A percentile compares a stretch with the other conserved stretches of the same genome.
phyloP scores from a whole-genome alignment of 2,113 vertebrate genomes.

The Apodemus sylvaticus region DNA sequence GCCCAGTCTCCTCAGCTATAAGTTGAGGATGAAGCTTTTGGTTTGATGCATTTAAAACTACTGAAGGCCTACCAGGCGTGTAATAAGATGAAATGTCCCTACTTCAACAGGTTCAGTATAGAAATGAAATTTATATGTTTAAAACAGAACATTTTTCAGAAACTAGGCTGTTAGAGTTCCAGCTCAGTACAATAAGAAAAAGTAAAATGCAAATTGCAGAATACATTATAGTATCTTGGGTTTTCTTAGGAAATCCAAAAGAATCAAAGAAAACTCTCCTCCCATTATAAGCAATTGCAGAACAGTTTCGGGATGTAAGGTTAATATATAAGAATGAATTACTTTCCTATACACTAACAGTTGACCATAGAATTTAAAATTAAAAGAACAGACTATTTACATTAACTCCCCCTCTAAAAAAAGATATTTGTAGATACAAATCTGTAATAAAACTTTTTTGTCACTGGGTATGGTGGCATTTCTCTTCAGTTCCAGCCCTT shows the following conservation, averaged over 20 bases:
- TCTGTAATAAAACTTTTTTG: neutral
- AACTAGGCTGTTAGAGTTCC: neutral
- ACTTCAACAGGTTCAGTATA: neutral
- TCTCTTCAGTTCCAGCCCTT: neutral
- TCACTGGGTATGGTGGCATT: neutral
- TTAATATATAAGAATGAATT: neutral
- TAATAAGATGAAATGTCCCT: neutral
- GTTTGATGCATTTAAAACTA: neutral
- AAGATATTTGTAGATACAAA: neutral
- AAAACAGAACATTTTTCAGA: neutral
- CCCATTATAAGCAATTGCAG: neutral
- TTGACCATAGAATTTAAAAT: neutral
- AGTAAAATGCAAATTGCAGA: neutral
- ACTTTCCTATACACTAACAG: neutral
- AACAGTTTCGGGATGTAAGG: neutral
- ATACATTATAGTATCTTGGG: neutral
- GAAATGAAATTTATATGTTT: slow-evolving; percentile 5
- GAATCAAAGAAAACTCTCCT: neutral
- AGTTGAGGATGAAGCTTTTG: neutral
- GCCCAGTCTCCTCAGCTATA: slow-evolving; percentile 15
- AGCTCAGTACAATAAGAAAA: neutral
- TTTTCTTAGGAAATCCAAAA: neutral
- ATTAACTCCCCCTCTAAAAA: neutral
- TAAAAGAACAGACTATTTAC: neutral
- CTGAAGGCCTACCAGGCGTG: neutral